phyloP scores from a whole-genome alignment of 2,888 invertebrate genomes.

The Tuta absoluta region DNA sequence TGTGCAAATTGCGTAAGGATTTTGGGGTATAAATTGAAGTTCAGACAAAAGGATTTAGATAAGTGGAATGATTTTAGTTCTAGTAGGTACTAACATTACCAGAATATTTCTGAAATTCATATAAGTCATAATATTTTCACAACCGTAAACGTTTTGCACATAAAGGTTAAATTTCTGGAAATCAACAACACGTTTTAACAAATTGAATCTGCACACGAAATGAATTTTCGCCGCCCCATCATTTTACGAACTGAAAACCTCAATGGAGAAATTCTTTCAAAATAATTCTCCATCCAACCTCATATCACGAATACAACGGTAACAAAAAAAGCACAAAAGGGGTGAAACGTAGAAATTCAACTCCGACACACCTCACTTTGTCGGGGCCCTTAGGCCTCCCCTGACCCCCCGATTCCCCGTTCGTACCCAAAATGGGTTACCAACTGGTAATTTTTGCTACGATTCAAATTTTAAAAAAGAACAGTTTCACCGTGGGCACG shows the following conservation, averaged over 20 bases:
- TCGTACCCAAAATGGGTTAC: background rate
- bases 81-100: background rate
- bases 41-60: conserved; percentile 4
- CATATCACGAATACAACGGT: conserved; percentile 2
- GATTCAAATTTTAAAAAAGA: background rate
- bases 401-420: background rate
- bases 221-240: background rate
- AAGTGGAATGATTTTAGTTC: conserved; percentile 4
- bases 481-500: background rate
- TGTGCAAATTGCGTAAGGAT: background rate
- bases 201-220: background rate
- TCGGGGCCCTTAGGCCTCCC: background rate
- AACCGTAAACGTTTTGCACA: background rate
- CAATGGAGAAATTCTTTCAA: conserved; percentile 35
- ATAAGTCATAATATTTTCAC: background rate
- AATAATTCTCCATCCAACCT: conserved; percentile 21
- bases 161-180: background rate
- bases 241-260: conserved; percentile 34
- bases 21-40: conserved; percentile 16
- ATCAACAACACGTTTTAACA: background rate
- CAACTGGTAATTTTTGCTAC: background rate
- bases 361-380: conserved; percentile 9
- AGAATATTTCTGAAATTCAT: background rate
- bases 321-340: conserved; percentile 13
- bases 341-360: conserved; percentile 19